Evolutionary conservation across 2,797 vertebrate genomes (phyloP), one percentile per base, ranked within the genome.

Genomic region (Enteromius trimaculatus): DNA sequence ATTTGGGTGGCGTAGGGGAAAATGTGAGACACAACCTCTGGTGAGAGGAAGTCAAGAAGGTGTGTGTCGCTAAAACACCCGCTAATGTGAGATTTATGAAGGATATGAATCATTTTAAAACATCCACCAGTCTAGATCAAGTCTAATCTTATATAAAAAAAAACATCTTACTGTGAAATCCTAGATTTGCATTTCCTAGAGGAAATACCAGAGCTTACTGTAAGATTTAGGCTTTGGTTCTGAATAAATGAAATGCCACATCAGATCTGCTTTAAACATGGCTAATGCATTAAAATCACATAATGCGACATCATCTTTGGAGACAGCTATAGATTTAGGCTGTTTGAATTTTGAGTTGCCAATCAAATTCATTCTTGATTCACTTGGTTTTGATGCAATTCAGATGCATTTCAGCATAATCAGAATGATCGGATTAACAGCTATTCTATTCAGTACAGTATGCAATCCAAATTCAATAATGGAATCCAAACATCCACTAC

Each of bases 1-100:
- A 77, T 83, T 83, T 26, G 23, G 49, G 47, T 76, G 72, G 62
- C 47, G 0, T 14, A 65, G 14, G 71, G 47, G 60, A 37, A 76
- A 82, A 81, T 53, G 80, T 75, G 71, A 66, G 70, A 65, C 44
- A 51, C 80, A 29, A 66, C 29, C 80, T 76, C 44, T 66, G 81
- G 51, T 19, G 49, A 69, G 51, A 58, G 72, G 31, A 60, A 58
- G 64, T 77, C 64, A 83, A 83, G 51, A 70, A 55, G 80, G 71
- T 82, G 64, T 0, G 31, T 29, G 71, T 55, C 14, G 31, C 44
- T 39, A 53, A 64, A 72, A 26, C 29, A 42, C 21, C 21, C 14
- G 6, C 19, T 64, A 72, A 72, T 81, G 34, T 66, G 17, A 55
- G 71, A 58, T 81, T 72, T 82, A 80, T 44, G 29, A 81, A 74